These are phyloP conservation scores for Aurelia aurita DNA, from an alignment of 30 jellyfish, hydroid and myxozoan species.

Conservation along the genomic window DNA sequence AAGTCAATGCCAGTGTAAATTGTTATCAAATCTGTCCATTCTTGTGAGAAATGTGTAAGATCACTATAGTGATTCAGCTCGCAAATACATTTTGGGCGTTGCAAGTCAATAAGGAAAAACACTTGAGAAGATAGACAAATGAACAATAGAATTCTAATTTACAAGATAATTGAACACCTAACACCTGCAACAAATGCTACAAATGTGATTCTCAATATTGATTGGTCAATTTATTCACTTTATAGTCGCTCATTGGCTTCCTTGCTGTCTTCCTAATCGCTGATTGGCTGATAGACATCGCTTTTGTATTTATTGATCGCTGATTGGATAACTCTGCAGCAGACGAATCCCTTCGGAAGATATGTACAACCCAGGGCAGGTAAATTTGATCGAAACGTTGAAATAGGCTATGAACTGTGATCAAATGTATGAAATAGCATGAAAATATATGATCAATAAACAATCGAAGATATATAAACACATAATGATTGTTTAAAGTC, in stretches of 20 bases:
- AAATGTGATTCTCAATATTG: background rate
- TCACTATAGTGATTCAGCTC: no score
- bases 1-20: no score
- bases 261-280: background rate
- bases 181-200: constrained; percentile 46
- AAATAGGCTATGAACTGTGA: no score
- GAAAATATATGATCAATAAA: constrained; percentile 21
- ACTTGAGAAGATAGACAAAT: no score
- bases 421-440: background rate
- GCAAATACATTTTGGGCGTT: no score
- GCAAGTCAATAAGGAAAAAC: no score
- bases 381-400: background rate
- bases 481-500: background rate
- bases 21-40: no score
- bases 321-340: constrained; percentile 43
- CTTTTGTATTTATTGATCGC: constrained; percentile 11
- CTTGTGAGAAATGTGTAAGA: no score
- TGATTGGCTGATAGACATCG: constrained; percentile 3
- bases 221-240: background rate
- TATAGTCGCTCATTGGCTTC: constrained; percentile 21
- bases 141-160: background rate
- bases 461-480: background rate
- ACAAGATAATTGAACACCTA: constrained; percentile 15
- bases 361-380: constrained; percentile 18
- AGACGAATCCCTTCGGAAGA: constrained; percentile 21